These are phyloP conservation scores for Habropoda laboriosa DNA, from an alignment of 1,140 invertebrate genomes.

Conservation along the genomic window DNA sequence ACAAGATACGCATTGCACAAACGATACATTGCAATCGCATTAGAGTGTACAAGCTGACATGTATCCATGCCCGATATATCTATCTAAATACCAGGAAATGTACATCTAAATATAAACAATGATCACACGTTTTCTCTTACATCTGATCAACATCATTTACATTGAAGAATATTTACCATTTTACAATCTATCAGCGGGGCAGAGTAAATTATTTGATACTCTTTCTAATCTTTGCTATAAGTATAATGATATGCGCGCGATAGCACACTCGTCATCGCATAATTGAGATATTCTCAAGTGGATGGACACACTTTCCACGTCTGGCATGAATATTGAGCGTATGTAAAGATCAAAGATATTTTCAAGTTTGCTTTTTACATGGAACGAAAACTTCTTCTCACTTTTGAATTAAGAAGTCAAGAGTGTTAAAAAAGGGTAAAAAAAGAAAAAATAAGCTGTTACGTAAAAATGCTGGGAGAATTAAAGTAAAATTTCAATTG, in stretches of 20 bases:
- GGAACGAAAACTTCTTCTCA: background rate
- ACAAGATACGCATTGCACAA: background rate
- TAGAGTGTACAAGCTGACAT: background rate
- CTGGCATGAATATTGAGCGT: background rate
- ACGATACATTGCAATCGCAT: background rate
- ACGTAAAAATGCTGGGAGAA: background rate
- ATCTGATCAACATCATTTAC: background rate
- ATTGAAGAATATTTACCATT: background rate
- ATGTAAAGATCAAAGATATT: background rate
- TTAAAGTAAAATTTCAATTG: background rate
- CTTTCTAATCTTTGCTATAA: background rate
- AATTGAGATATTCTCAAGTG: slow-evolving; percentile 4
- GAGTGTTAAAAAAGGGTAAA: background rate
- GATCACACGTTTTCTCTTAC: background rate
- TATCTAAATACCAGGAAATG: background rate
- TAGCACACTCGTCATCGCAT: background rate
- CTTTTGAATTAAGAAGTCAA: background rate
- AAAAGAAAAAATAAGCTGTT: background rate
- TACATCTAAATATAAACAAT: too few relatives aligned
- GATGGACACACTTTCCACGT: background rate
- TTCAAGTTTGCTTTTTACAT: background rate
- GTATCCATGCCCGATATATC: background rate
- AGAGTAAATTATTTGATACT: too few relatives aligned
- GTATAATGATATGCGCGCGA: background rate
- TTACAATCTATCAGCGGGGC: background rate